These are phyloP conservation scores for Conchocele bisecta DNA, from an alignment of 2,888 invertebrate species.

Conservation along the genomic window DNA sequence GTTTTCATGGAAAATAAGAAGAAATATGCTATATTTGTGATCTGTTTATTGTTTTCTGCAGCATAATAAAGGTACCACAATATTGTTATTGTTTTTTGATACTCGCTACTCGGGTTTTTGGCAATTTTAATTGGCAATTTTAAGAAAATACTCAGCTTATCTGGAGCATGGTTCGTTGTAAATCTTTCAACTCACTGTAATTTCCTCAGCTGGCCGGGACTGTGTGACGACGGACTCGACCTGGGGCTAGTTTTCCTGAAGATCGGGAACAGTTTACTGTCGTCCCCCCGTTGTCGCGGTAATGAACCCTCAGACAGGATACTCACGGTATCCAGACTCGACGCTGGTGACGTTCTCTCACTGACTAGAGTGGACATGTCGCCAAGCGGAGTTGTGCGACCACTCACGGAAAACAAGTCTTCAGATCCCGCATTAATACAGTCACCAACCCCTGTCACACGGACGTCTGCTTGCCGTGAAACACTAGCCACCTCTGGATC, in stretches of 20 bases:
- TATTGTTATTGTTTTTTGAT: too few relatives aligned
- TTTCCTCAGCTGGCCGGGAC: too few relatives aligned
- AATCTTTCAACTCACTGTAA: too few relatives aligned
- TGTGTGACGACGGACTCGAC: too few relatives aligned
- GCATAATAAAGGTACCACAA: too few relatives aligned
- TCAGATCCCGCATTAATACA: slow-evolving; percentile 9
- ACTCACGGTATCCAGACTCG: slow-evolving; percentile 1
- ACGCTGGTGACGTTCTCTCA: neutral
- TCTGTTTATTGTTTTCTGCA: too few relatives aligned
- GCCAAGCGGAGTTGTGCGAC: slow-evolving; percentile 13
- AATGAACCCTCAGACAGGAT: neutral
- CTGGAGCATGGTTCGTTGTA: too few relatives aligned
- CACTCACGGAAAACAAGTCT: slow-evolving; percentile 19
- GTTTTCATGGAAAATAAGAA: too few relatives aligned
- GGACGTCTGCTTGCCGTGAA: neutral
- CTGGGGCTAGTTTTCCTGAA: neutral
- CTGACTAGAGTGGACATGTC: neutral
- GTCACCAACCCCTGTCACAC: neutral
- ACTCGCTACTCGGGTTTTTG: too few relatives aligned
- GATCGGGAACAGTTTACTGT: slow-evolving; percentile 54
- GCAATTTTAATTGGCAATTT: too few relatives aligned
- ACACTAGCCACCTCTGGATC: neutral
- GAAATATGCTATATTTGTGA: too few relatives aligned
- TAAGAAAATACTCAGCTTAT: too few relatives aligned
- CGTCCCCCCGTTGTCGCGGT: neutral